Conservation (phyloP, 2,888 invertebrate species). For the Acheta domesticus region DNA sequence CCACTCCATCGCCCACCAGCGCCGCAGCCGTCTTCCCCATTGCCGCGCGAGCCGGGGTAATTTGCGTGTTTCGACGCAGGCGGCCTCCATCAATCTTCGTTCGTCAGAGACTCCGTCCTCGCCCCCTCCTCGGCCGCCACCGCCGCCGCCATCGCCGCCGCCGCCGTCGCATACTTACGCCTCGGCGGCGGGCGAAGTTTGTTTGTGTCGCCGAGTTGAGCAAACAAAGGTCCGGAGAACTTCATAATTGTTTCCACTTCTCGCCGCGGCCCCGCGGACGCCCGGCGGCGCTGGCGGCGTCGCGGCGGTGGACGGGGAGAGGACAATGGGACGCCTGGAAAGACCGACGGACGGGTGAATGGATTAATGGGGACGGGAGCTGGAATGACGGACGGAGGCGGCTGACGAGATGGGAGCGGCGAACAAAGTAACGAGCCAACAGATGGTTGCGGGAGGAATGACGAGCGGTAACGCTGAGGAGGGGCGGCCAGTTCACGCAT, state of each 20-base stretch:
- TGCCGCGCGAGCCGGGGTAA: not conserved
- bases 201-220: slow-evolving; percentile 10
- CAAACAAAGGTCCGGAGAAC: slow-evolving; percentile 18
- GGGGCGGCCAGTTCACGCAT: too few relatives aligned
- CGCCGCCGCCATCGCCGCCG: not conserved
- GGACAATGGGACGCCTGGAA: too few relatives aligned
- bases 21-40: too few relatives aligned
- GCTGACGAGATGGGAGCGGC: too few relatives aligned
- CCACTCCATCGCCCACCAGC: too few relatives aligned
- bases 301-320: too few relatives aligned
- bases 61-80: not conserved
- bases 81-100: slow-evolving; percentile 7
- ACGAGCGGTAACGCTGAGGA: too few relatives aligned
- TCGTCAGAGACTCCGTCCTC: not conserved
- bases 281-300: not conserved
- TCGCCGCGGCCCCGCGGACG: slow-evolving; percentile 9
- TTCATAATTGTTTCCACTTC: slow-evolving; percentile 18
- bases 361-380: too few relatives aligned
- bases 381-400: too few relatives aligned
- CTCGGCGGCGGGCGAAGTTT: not conserved
- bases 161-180: not conserved
- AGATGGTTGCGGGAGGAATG: too few relatives aligned
- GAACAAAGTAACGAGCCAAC: too few relatives aligned
- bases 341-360: too few relatives aligned
- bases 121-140: not conserved